Evolutionary conservation across 2,113 vertebrate species (phyloP), one percentile per base, ranked within the genome.

Genomic region (Arizona elegans): DNA sequence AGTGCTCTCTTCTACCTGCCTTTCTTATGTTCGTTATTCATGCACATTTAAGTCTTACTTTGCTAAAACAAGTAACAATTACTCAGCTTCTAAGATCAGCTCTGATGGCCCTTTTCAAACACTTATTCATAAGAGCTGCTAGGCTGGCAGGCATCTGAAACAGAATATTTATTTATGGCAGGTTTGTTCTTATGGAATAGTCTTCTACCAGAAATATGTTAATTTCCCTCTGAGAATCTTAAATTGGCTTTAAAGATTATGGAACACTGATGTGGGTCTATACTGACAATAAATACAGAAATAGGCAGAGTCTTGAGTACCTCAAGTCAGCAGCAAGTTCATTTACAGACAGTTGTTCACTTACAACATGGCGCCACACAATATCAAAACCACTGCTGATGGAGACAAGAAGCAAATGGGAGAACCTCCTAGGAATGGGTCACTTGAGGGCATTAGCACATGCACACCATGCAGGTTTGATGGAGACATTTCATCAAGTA

Each of bases 381-480:
- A 52, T 38, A 75, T 92, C 92, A 86, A 90, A 92, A 95, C 87
- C 58, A 96, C 93, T 94, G 91, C 92, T 91, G 94, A 97, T 93
- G 94, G 86, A 96, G 17, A 94, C 38, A 94, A 94, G 91, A 97
- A 96, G 95, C 92, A 94, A 92, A 95, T 92, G 96, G 53, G 95
- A 95, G 94, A 93, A 95, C 91, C 95, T 93, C 17, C 5, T 38
- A 58, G 47, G 13, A 62, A 95, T 5, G 21, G 58, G 92, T 94
- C 15, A 54, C 95, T 96, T 92, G 95, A 93, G 93, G 95, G 97
- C 94, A 93, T 75, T 54, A 93, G 89, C 38, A 94, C 97, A 98
- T 98, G 98, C 98, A 97, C 85, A 94, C 95, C 98, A 98, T 98
- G 98, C 97, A 97, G 50, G 94, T 95, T 56, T 91, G 91, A 93